Base-by-base conservation (phyloP, 2,888 invertebrate genomes). In the Oligia strigilis region DNA sequence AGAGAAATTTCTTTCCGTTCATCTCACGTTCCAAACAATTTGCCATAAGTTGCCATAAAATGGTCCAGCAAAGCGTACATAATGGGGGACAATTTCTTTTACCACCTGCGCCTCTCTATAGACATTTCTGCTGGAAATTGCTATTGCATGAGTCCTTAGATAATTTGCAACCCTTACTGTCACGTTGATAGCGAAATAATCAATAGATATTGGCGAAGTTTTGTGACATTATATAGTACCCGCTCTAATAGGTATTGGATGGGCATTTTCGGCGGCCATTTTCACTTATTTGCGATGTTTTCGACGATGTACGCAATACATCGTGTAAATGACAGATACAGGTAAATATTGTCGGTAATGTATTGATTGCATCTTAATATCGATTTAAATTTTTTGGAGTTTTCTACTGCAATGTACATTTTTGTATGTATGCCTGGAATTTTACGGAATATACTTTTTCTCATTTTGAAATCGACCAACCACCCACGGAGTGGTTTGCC, bases 1-100 rank as follows among this genome's bases (percentile, higher is more conserved):
- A 89, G 90, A 89, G 86, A 89, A 80, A 89, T 90, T 88, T 83
- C 86, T 88, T 90, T 90, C 90, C 90, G 86, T 89, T 90, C 92
- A 86, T 89, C 89, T 92, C 91, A 91, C 91, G 91, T 93, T 93
- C 93, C 93, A 90, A 93, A 93, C 94, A 94, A 94, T 95, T 94
- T 92, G 91, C 94, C 94, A 95, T 95, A 93, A 94, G 92, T 94
- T 92, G 93, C 93, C 93, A 95, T 94, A 94, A 94, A 96, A 95
- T 94, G 93, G 94, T 93, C 93, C 94, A 92, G 92, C 92, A 93
- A 91, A 92, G 93, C 93, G 93, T 90, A 93, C 91, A 92, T 95
- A 95, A 96, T 95, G 93, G 95, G 91, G 91, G 93, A 94, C 95
- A 94, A 95, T 95, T 95, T 94, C 94, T 93, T 94, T 92, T 90